Conservation (phyloP, 2,888 invertebrate species). For the Copidosoma aretas region DNA sequence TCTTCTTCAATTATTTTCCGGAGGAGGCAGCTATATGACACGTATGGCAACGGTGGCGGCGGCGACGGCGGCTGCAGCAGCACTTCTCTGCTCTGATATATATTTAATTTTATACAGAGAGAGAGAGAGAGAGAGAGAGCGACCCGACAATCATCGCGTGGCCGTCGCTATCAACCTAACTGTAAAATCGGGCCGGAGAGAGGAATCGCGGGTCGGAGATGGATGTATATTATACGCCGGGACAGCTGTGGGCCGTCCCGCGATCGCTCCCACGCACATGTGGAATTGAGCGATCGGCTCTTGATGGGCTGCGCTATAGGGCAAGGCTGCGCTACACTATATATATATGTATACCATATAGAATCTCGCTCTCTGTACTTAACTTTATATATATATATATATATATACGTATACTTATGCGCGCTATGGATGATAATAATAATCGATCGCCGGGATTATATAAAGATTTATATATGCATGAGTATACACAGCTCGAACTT, state of each 20-base stretch:
- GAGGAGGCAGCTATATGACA: too few species aligned
- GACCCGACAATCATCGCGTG: slow-evolving; percentile 46
- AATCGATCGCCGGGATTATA: too few species aligned
- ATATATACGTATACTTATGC: too few species aligned
- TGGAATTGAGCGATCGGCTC: slow-evolving; percentile 52
- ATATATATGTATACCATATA: neutral
- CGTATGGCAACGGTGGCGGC: too few species aligned
- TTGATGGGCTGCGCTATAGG: neutral
- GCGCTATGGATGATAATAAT: too few species aligned
- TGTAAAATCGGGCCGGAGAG: slow-evolving; percentile 43
- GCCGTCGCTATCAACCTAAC: slow-evolving; percentile 49
- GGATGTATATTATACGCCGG: too few species aligned
- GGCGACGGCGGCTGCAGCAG: too few species aligned
- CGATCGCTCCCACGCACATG: slow-evolving; percentile 48
- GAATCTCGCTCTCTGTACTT: too few species aligned
- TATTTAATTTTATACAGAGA: slow-evolving; percentile 35
- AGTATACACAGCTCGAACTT: too few species aligned
- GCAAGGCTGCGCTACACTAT: neutral
- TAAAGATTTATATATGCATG: too few species aligned
- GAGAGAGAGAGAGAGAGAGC: slow-evolving; percentile 41
- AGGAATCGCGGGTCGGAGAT: slow-evolving; percentile 15
- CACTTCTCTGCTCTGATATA: slow-evolving; percentile 14
- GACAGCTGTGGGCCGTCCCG: neutral
- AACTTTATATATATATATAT: too few species aligned
- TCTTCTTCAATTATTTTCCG: slow-evolving; percentile 52